These are phyloP conservation scores for Phataginus tricuspis DNA, from an alignment of 2,797 vertebrate genomes.

Conservation along the genomic window DNA sequence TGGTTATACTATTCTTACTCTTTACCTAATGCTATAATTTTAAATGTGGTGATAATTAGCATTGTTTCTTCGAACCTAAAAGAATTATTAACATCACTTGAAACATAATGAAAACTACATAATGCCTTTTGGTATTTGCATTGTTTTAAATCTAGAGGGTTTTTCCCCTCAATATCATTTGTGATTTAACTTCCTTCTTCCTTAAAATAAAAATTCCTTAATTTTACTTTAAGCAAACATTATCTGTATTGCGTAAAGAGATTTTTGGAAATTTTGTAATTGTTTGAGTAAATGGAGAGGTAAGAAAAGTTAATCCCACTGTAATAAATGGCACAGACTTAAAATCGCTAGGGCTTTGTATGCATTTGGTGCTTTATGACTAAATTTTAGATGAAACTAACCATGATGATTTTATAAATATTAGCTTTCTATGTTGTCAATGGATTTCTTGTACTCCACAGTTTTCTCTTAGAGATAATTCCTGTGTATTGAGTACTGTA, in stretches of 20 bases:
- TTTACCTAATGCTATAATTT: neutral
- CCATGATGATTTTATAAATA: neutral
- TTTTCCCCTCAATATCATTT: neutral
- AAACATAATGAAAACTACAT: neutral
- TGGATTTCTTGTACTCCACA: neutral
- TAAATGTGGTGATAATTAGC: neutral
- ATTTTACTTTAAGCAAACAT: neutral
- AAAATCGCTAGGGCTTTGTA: neutral
- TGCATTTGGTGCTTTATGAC: neutral
- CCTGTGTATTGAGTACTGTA: neutral
- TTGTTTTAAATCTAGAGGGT: neutral
- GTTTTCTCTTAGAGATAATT: neutral
- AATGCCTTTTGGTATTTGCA: neutral
- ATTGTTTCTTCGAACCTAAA: slow-evolving; percentile 13
- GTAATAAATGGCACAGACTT: neutral
- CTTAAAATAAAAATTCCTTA: neutral
- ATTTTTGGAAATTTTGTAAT: neutral
- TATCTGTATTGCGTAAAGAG: neutral
- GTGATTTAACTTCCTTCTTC: neutral
- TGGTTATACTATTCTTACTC: neutral
- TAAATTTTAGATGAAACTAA: neutral
- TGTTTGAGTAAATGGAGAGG: neutral
- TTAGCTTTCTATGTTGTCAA: neutral
- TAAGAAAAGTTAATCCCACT: neutral
- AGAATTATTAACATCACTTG: neutral